Evolutionary conservation across 2,888 invertebrate genomes (phyloP).

Genomic region (Epinotia ramella): DNA sequence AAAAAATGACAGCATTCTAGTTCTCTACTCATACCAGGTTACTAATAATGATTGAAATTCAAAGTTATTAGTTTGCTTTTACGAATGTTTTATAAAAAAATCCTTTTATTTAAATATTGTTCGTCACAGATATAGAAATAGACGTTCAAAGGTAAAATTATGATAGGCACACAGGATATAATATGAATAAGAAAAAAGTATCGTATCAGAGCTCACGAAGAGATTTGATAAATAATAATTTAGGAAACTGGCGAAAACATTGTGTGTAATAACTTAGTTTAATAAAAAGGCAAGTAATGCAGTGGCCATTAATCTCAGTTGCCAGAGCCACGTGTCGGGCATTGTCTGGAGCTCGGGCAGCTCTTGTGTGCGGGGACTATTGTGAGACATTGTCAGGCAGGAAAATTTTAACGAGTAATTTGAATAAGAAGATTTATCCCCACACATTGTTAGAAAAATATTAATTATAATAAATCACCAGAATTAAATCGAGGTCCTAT

Average conservation of each 20-base stretch:
- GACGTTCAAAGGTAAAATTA: neutral
- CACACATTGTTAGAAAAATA: neutral
- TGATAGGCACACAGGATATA: neutral
- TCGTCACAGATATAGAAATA: neutral
- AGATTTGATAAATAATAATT: neutral
- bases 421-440: slow-evolving; percentile 15
- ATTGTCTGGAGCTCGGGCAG: slow-evolving; percentile 37
- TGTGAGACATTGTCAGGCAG: slow-evolving; percentile 31
- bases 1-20: neutral
- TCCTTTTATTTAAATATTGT: neutral
- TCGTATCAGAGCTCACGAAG: neutral
- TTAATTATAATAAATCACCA: too few species aligned
- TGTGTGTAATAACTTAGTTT: slow-evolving; percentile 50
- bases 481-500: neutral
- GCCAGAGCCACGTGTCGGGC: slow-evolving; percentile 63
- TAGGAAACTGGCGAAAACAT: slow-evolving; percentile 2
- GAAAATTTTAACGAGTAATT: slow-evolving; percentile 30
- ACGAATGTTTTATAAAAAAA: neutral
- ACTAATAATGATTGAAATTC: neutral
- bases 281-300: slow-evolving; percentile 68
- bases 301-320: slow-evolving; percentile 68
- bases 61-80: neutral
- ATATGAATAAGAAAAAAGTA: neutral
- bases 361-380: slow-evolving; percentile 18
- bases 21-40: neutral